Evolutionary conservation across 2,888 invertebrate species (phyloP), one percentile per base, ranked within the genome.

Genomic region (Lissonota sp.): DNA sequence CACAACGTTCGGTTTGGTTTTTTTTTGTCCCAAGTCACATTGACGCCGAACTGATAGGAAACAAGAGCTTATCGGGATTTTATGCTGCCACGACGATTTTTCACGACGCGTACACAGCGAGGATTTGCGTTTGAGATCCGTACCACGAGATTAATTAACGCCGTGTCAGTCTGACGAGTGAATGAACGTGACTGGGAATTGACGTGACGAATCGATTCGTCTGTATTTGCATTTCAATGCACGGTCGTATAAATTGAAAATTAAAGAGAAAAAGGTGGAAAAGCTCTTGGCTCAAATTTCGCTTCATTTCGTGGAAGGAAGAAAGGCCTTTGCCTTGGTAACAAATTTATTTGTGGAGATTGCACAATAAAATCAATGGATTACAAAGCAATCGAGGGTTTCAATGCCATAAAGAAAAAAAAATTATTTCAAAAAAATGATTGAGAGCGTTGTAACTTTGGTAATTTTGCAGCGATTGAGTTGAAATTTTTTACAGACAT

Each of bases 111-210:
- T 16, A 16, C 6, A 26, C 37, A 26, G 6, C 39, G n/a, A 40
- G 6, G 26, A 55, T 39, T 53, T 14, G 63, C 40, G 26, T 75
- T 67, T 37, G 6, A 51, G 75, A 76, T 76, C 53, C 12, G 67
- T 44, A 40, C 39, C 57, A 39, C 46, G 7, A 67, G 72, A 72
- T 78, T 72, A 78, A 78, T 72, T 66, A 72, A 10, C 53, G 44
- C 44, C 6, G 14, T 53, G 72, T 72, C 66, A 62, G 51, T 60
- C 66, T 37, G 42, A 26, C 53, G 26, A 40, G 60, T 39, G 40
- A 39, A 63, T 37, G 51, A 55, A 72, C 42, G 72, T 53, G 63
- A 53, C 72, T 44, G 53, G 12, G n/a, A 63, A 72, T 55, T 44
- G 62, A 63, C 62, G 53, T n/a, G 51, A 10, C 12, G 37, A 46